Evolutionary conservation across 2,113 vertebrate genomes (phyloP), one percentile per base, ranked within the genome.

Genomic region (Acrocephalus arundinaceus): DNA sequence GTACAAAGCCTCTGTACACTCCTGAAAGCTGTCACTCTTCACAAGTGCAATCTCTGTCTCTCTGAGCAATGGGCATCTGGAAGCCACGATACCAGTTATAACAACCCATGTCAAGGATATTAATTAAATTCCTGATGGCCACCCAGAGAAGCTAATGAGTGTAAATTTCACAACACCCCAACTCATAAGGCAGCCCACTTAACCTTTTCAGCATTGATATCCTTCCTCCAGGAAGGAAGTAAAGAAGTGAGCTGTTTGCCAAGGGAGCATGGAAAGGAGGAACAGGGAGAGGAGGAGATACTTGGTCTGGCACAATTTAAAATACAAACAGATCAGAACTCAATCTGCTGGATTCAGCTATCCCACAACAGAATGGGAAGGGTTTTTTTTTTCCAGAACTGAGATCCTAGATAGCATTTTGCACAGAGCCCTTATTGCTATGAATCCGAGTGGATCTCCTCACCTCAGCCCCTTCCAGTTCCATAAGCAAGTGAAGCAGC

Each of bases 61-160:
- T 87, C 91, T 94, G 95, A 95, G 90, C 94, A 94, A 79, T 92
- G 94, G 97, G 95, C 95, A 97, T 96, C 95, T 95, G 90, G 84
- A 95, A 94, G 58, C 46, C 87, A 75, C 4, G 3, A 61, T 67
- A 71, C 65, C 80, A 89, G 87, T 91, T 94, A 91, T 21, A 91
- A 89, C 55, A 91, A 78, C 51, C 72, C 79, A 80, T 61, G 55
- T 68, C 54, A 67, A 91, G 70, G 80, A 86, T 75, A 79, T 58
- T 97, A 91, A 93, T 63, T 96, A 97, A 94, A 94, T 94, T 96
- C 67, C 73, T 95, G 96, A 75, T 87, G 89, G 90, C 76, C 92
- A 94, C 94, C 88, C 89, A 80, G 90, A 95, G 73, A 95, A 95
- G 76, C 45, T 94, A 96, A 94, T 91, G 96, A 96, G 59, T 92